Evolutionary conservation across 2,888 invertebrate genomes (phyloP).

Genomic region (Graphium colonna): DNA sequence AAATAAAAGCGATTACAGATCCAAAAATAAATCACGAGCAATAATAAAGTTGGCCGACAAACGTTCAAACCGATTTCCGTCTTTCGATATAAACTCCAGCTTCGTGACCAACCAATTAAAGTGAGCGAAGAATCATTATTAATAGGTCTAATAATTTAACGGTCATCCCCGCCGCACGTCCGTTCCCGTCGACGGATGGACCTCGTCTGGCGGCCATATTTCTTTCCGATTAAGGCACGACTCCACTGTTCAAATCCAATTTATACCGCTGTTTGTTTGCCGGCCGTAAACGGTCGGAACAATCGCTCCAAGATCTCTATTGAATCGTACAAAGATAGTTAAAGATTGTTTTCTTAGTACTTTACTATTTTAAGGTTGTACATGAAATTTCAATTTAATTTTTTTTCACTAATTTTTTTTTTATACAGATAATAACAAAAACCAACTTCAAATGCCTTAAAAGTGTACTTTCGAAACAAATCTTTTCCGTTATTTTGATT

Average conservation of each 20-base stretch:
- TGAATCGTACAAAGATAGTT: neutral
- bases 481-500: too few relatives aligned
- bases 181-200: conserved; percentile 32
- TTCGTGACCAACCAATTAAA: conserved; percentile 44
- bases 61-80: conserved; percentile 15
- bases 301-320: conserved; percentile 10
- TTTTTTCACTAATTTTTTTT: too few relatives aligned
- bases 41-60: neutral
- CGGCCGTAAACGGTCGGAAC: conserved; percentile 10
- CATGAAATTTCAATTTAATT: too few relatives aligned
- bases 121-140: conserved; percentile 36
- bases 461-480: too few relatives aligned
- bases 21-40: neutral
- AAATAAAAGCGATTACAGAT: too few relatives aligned
- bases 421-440: too few relatives aligned
- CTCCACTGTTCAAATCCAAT: conserved; percentile 34
- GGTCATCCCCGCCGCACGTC: conserved; percentile 35
- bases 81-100: conserved; percentile 13
- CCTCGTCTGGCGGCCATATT: conserved; percentile 40
- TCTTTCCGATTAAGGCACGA: conserved; percentile 45
- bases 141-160: conserved; percentile 40
- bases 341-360: too few relatives aligned
- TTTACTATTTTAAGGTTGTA: too few relatives aligned
- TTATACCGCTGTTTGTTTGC: conserved; percentile 15
- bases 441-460: too few relatives aligned